These are phyloP conservation scores for Theristicus caerulescens DNA, from an alignment of 2,113 vertebrate genomes.

Conservation along the genomic window DNA sequence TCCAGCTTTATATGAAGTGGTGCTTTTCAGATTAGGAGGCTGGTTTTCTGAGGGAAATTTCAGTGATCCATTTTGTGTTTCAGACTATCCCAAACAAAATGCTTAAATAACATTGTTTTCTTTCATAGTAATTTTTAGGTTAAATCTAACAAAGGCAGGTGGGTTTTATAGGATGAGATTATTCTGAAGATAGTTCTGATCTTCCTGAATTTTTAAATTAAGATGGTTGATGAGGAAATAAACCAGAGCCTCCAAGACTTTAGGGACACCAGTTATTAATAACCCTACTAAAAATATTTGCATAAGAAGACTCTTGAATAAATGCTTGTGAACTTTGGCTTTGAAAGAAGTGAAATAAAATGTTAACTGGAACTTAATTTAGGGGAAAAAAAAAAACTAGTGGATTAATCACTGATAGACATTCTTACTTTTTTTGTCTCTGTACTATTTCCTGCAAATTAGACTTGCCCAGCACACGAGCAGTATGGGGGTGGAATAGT, in stretches of 20 bases:
- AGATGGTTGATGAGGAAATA: background rate
- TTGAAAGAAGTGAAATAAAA: background rate
- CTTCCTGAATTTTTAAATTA: background rate
- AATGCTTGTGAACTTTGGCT: background rate
- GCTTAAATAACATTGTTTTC: background rate
- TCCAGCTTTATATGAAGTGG: background rate
- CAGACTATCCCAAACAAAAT: background rate
- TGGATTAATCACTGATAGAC: background rate
- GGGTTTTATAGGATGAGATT: background rate
- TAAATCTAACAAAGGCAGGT: background rate
- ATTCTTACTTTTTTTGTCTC: background rate
- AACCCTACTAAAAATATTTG: background rate
- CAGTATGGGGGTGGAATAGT: background rate
- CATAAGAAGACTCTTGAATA: background rate
- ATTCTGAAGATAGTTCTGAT: background rate
- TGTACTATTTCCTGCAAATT: background rate
- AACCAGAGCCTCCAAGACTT: background rate
- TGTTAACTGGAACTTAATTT: background rate
- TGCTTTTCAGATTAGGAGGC: background rate
- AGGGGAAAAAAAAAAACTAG: rapidly evolving
- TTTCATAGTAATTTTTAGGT: background rate
- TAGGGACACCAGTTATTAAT: background rate
- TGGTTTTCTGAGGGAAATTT: background rate
- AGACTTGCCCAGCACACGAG: background rate
- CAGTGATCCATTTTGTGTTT: background rate